Base-by-base conservation (phyloP, 2,888 invertebrate species). In the Dryobota labecula region DNA sequence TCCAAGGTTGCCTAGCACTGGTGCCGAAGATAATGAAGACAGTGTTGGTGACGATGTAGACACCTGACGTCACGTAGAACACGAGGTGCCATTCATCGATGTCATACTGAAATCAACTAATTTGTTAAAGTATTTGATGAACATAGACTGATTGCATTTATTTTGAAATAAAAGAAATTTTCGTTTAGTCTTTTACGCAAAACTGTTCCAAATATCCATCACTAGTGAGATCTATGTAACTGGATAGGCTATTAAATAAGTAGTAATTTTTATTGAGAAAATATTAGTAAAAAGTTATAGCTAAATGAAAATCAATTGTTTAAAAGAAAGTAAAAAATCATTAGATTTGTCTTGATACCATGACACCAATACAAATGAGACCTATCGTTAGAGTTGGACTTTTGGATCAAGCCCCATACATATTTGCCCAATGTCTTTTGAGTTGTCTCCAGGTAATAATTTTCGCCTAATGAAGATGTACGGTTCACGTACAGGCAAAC, bases 1-100 rank as follows among this genome's bases (percentile, higher is more conserved):
- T 97, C 98, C 98, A 98, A 11, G 95, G 89, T 88, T 98, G 98
- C 1, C 96, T 94, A 76, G 96, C 96, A 13, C 97, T 97, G 61
- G 97, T 96, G 7, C 97, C 97, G 86, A 97, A 98, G 36, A 97
- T 86, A 0, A 97, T 86, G 88, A 97, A 98, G 78, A 97, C 92
- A 0, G 97, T 90, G 87, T 97, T 97, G 38, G 97, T 97, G 5
- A 96, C 86, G 18, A 97, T 91, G 87, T 98, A 98, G 68, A 98
- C 91, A 0, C 92, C 96, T 0, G 97, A 96, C 0, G 98, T 96
- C 30, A 98, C 93, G 87, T 97, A 97, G 93, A 98, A 98, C 11
- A 98, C 97, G 30, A 96, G 95, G 58, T 97, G 96, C 98, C 98
- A 98, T 88, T 97, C 97, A 20, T 84, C 80, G 20, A 49, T n/a